Base-by-base conservation (phyloP, 2,797 vertebrate species). In the Lophius americanus region DNA sequence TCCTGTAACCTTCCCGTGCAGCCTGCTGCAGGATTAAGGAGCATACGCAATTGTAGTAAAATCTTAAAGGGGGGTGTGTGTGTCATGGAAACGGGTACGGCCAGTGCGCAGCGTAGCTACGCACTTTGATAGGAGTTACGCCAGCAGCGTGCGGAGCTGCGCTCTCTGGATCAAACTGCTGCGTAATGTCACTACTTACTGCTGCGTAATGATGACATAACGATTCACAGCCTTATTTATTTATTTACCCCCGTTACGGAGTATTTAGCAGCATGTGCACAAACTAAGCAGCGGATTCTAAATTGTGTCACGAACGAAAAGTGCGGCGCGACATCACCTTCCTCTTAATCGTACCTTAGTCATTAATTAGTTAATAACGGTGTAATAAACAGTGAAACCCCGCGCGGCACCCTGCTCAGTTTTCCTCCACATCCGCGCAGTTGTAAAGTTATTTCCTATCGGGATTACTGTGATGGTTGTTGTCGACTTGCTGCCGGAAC, bases 71-170 rank as follows among this genome's bases (percentile, higher is more conserved):
- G 85, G 84, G 12, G 37, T 53, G 89, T 66, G 87, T 77, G 86
- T 75, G 10, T 83, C 53, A 60, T 60, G 48, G 48, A 59, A 81
- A 14, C 64, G 48, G 54, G 35, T 14, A 51, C 56, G 58, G 69
- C 10, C 63, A 38, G 43, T 56, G 79, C 60, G 66, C 67, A 53
- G 63, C 60, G 63, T 65, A 79, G 88, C 89, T 92, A 85, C 92
- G 91, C 91, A 93, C 68, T 92, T 23, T 92, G 70, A 72, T 88
- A 82, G 80, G 49, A 60, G 66, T 67, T 77, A 76, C 69, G 80
- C 76, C 81, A 68, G 68, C 81, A 68, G 68, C 54, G 54, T 68
- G 60, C 39, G 56, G 39, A 42, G 64, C 57, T 9, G 69, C 59
- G 35, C 57, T 37, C 13, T 53, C 37, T 14, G 53, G 1, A 13